Evolutionary conservation across 1,140 invertebrate species (phyloP).

Genomic region (Acyrthosiphon pisum): DNA sequence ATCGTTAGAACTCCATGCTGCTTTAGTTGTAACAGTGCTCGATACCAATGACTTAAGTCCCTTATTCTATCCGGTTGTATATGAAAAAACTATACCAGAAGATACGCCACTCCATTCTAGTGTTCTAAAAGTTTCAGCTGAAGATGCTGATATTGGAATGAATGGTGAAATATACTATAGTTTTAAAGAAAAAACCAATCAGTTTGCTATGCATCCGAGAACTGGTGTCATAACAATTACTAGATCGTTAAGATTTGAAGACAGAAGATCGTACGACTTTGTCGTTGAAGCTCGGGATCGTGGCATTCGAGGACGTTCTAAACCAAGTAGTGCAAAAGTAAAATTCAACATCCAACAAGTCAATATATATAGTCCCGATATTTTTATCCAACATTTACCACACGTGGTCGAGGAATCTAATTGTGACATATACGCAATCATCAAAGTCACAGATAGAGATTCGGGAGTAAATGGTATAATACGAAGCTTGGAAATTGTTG

Average conservation of each 20-base stretch:
- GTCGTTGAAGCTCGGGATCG: slow-evolving; percentile 84
- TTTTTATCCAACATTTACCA: slow-evolving; percentile 79
- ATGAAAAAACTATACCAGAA: slow-evolving; percentile 86
- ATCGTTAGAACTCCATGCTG: slow-evolving; percentile 73
- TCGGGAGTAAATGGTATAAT: slow-evolving; percentile 84
- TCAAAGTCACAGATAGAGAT: slow-evolving; percentile 83
- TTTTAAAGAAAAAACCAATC: slow-evolving; percentile 82
- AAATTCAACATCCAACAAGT: slow-evolving; percentile 82
- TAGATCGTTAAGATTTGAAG: slow-evolving; percentile 73
- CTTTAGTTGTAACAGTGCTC: slow-evolving; percentile 79
- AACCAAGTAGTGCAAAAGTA: slow-evolving; percentile 75
- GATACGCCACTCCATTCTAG: slow-evolving; percentile 84
- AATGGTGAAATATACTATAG: slow-evolving; percentile 98
- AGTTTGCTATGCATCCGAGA: slow-evolving; percentile 91
- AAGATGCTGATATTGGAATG: slow-evolving; percentile 91
- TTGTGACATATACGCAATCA: slow-evolving; percentile 87
- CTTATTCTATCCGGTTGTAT: slow-evolving; percentile 85
- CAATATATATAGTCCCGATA: slow-evolving; percentile 85
- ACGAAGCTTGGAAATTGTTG: slow-evolving; percentile 81
- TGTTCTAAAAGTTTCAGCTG: slow-evolving; percentile 80
- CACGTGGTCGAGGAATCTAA: slow-evolving; percentile 84
- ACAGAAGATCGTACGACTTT: slow-evolving; percentile 75
- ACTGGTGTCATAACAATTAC: slow-evolving; percentile 87
- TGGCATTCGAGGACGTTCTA: slow-evolving; percentile 71
- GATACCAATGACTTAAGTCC: slow-evolving; percentile 94